phyloP scores from a whole-genome alignment of 2,888 invertebrate species.

The Eristalis tenax region DNA sequence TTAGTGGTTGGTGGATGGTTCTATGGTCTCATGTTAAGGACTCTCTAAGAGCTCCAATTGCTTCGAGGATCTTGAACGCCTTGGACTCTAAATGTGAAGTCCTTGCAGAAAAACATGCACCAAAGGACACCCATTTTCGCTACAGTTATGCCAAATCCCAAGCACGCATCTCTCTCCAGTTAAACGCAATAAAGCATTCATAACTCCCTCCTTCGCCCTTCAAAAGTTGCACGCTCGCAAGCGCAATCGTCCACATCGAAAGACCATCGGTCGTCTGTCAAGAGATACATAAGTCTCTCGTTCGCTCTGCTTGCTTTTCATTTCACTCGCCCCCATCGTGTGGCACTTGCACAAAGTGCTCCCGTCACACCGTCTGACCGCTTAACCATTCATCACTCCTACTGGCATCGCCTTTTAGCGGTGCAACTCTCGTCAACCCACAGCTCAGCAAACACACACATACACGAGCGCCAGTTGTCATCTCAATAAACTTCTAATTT shows the following conservation, averaged over 20 bases:
- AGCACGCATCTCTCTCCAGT: not conserved
- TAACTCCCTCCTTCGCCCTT: not conserved
- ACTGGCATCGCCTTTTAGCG: not conserved
- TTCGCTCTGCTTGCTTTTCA: not conserved
- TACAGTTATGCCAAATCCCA: too few species aligned
- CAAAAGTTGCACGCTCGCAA: not conserved
- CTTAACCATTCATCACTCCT: not conserved
- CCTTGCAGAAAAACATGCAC: too few species aligned
- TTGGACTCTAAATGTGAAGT: too few species aligned
- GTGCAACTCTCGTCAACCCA: not conserved
- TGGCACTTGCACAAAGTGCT: not conserved
- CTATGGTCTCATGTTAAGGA: too few species aligned
- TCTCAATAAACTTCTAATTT: conserved; percentile 45
- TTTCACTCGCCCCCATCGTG: not conserved
- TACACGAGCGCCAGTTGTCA: conserved; percentile 22
- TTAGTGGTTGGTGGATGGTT: too few species aligned
- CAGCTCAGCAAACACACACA: not conserved
- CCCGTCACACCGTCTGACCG: not conserved
- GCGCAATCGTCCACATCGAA: not conserved
- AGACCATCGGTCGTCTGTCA: not conserved
- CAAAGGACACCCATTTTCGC: too few species aligned
- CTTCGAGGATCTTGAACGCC: too few species aligned
- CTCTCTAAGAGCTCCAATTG: too few species aligned
- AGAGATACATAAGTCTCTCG: not conserved
- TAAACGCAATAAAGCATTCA: not conserved